A percentile compares a stretch with the other conserved stretches of the same genome.
phyloP scores from a whole-genome alignment of 1,140 invertebrate species.

The Hylaeus volcanicus region DNA sequence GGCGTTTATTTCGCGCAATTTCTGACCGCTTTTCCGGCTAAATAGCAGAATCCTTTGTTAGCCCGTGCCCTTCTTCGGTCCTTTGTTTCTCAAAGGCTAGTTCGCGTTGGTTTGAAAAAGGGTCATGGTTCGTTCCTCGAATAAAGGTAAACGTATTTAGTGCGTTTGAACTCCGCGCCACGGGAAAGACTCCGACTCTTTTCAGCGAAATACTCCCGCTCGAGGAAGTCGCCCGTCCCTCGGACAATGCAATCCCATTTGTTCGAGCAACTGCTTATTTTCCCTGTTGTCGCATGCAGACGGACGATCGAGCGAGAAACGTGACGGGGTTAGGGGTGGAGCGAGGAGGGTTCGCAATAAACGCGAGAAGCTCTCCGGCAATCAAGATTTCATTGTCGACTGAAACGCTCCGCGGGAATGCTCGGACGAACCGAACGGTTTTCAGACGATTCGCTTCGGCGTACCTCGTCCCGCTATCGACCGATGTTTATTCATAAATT shows the following conservation, averaged over 20 bases:
- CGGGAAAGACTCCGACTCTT: constrained; percentile 50
- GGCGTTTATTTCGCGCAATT: neutral
- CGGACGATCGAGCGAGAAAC: constrained; percentile 15
- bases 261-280: constrained; percentile 58
- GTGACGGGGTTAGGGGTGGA: neutral
- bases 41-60: neutral
- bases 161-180: constrained; percentile 50
- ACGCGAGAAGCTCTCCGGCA: constrained; percentile 14
- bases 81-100: constrained; percentile 8
- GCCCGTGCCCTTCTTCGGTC: constrained; percentile 5
- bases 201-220: constrained; percentile 33
- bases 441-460: constrained; percentile 21
- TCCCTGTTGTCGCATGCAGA: constrained; percentile 32
- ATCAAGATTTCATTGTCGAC: constrained; percentile 23
- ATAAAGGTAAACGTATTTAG: constrained; percentile 51
- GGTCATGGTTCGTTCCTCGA: neutral
- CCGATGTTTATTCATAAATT: constrained; percentile 8
- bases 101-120: constrained; percentile 12
- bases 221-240: constrained; percentile 43
- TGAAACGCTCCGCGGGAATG: neutral
- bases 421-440: constrained; percentile 21
- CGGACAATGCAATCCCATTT: constrained; percentile 59
- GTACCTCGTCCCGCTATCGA: neutral
- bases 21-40: neutral
- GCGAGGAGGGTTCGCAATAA: constrained; percentile 3